Evolutionary conservation across 1,140 invertebrate genomes (phyloP).

Genomic region (Stegodyphus mimosarum): DNA sequence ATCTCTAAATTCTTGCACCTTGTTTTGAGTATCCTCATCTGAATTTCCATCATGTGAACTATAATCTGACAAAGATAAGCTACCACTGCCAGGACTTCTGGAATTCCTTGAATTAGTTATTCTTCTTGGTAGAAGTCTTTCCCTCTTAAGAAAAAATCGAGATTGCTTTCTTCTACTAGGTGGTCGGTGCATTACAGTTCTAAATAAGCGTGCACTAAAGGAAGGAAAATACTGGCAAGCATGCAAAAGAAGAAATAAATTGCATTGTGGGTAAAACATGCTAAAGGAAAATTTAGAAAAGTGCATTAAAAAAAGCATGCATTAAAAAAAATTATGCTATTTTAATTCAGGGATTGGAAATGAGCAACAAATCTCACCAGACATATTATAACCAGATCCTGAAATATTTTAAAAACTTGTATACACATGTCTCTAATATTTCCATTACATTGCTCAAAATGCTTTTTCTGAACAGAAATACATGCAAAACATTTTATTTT

Average conservation of each 20-base stretch:
- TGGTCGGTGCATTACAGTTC: slow-evolving; percentile 6
- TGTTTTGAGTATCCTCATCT: slow-evolving; percentile 20
- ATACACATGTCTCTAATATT: too few species aligned
- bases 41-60: slow-evolving; percentile 25
- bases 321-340: background rate
- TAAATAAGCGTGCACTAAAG: slow-evolving; percentile 26
- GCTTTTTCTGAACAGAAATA: too few species aligned
- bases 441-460: too few species aligned
- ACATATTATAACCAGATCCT: too few species aligned
- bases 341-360: background rate
- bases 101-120: background rate
- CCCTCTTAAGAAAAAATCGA: background rate
- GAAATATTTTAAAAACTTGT: too few species aligned
- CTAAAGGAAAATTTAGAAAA: background rate
- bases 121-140: slow-evolving; percentile 30
- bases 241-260: slow-evolving; percentile 13
- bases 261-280: too few species aligned
- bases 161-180: background rate
- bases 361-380: background rate
- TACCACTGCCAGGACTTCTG: slow-evolving; percentile 15
- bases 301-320: background rate
- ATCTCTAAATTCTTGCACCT: slow-evolving; percentile 45
- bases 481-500: too few species aligned
- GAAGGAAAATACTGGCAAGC: background rate
- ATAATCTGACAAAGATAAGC: slow-evolving; percentile 27